Percentiles rank a stretch among this genome's conserved stretches.
phyloP scores from a whole-genome alignment of 2,888 invertebrate species.

The Gibbula magus region DNA sequence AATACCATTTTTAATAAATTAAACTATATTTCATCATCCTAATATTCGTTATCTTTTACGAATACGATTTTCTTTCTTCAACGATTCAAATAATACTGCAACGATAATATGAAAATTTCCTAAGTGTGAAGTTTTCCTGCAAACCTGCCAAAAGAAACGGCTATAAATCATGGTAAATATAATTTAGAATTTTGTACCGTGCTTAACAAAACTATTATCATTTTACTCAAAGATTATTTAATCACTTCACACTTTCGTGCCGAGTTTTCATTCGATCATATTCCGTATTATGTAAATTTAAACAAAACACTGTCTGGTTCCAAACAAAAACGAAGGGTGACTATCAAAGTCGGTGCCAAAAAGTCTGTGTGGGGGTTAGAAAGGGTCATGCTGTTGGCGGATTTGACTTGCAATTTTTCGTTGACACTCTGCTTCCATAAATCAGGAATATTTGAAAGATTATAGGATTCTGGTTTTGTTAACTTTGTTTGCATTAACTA shows the following conservation, averaged over 20 bases:
- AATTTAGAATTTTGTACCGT: no score
- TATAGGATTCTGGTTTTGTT: conserved; percentile 11
- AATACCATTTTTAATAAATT: no score
- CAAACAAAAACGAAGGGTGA: neutral
- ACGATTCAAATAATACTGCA: no score
- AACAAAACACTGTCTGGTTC: neutral
- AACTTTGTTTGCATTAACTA: conserved; percentile 14
- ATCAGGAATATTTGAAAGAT: neutral
- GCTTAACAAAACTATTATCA: no score
- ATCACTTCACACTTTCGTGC: neutral
- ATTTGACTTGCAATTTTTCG: conserved; percentile 12
- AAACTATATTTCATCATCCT: no score
- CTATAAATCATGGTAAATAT: no score
- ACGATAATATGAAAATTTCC: no score
- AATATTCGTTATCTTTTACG: no score
- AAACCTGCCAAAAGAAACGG: no score
- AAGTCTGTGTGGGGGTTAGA: neutral
- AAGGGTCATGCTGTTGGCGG: neutral
- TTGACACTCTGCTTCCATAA: conserved; percentile 7
- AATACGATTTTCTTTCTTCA: no score
- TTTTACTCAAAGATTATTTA: no score
- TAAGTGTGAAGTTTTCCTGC: no score
- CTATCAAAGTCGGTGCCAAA: neutral
- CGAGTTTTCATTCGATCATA: neutral
- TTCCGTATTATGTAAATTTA: neutral